Conservation (phyloP, 2,888 invertebrate genomes). For the Patella caerulea region DNA sequence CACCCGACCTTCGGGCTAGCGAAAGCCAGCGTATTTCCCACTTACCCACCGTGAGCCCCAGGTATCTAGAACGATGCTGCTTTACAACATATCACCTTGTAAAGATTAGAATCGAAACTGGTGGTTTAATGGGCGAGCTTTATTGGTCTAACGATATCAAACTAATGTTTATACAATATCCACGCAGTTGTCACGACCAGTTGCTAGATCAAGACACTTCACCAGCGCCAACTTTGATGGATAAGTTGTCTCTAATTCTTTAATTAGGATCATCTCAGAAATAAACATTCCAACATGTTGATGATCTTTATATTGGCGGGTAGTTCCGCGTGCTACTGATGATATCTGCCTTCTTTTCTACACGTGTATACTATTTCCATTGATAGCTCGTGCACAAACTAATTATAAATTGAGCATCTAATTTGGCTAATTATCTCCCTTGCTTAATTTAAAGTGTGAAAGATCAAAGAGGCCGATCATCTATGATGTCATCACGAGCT, state of each 20-base stretch:
- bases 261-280: background rate
- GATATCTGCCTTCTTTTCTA: background rate
- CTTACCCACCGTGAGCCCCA: no score
- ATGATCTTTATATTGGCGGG: background rate
- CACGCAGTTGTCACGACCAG: constrained; percentile 1
- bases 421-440: constrained; percentile 2
- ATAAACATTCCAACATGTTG: background rate
- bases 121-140: background rate
- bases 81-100: no score
- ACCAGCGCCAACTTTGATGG: background rate
- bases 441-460: constrained; percentile 8
- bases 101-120: no score
- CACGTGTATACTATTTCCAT: background rate
- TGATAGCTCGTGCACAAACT: constrained; percentile 5
- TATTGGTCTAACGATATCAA: background rate
- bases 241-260: background rate
- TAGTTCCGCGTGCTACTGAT: background rate
- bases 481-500: background rate
- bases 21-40: no score
- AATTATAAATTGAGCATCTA: constrained; percentile 9
- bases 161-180: constrained; percentile 1
- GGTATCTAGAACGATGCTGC: no score
- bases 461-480: background rate
- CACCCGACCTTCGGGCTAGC: no score
- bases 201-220: constrained; percentile 1